Evolutionary conservation across 2,113 vertebrate genomes (phyloP).

Genomic region (Sander lucioperca): DNA sequence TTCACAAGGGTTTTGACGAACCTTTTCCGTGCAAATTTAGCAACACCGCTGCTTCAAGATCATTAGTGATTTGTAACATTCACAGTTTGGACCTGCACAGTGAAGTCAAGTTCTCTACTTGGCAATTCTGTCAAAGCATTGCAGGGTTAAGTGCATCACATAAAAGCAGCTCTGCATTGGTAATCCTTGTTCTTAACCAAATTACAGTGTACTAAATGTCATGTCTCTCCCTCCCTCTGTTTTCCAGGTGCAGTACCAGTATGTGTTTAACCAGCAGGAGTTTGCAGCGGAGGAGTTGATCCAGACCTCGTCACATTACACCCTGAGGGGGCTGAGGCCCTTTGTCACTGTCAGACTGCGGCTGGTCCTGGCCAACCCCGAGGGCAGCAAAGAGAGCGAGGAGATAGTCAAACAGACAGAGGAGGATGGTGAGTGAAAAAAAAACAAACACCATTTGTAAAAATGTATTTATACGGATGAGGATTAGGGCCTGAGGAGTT

Average conservation of each 20-base stretch:
- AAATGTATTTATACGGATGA: background rate
- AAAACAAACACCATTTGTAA: background rate
- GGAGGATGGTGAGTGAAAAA: slow-evolving; percentile 89
- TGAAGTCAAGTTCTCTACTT: background rate
- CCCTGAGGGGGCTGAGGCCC: slow-evolving; percentile 91
- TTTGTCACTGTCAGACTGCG: slow-evolving; percentile 93
- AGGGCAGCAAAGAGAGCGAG: slow-evolving; percentile 95
- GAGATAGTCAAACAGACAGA: slow-evolving; percentile 96
- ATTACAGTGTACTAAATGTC: background rate
- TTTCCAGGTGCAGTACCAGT: slow-evolving; percentile 91
- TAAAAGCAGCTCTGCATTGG: background rate
- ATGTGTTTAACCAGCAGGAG: slow-evolving; percentile 94
- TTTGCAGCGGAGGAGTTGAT: slow-evolving; percentile 93
- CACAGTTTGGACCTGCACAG: background rate
- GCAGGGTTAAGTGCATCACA: background rate
- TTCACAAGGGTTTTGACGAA: too few relatives aligned
- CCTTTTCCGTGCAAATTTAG: background rate
- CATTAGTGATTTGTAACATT: background rate
- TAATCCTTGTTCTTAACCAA: background rate
- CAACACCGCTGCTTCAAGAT: background rate
- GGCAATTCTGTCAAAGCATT: background rate
- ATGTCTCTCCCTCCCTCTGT: background rate
- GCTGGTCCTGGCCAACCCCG: slow-evolving; percentile 93
- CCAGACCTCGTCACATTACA: slow-evolving; percentile 95
- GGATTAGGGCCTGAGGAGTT: too few relatives aligned